Evolutionary conservation across 2,113 vertebrate species (phyloP), one percentile per base, ranked within the genome.

Genomic region (Micromys minutus): DNA sequence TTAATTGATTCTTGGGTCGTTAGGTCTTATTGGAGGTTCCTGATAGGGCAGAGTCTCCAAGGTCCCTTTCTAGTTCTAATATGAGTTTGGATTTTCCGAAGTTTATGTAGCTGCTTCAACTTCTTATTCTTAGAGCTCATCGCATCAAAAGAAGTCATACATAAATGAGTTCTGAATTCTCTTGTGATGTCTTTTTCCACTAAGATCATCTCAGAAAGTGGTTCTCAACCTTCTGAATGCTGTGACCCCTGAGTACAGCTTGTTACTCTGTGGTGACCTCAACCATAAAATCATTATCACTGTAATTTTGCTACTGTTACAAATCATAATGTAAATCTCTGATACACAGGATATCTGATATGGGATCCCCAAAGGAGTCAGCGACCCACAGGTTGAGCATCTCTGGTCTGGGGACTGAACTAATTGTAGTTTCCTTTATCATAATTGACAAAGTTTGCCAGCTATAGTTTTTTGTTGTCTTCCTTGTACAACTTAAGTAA

Each of bases 371-470:
- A 22, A 4, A 71, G 8, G 69, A 19, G 19, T n/a, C n/a, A n/a
- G 11, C 19, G 3, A 39, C n/a, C n/a, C 69, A 72, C 34, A 72
- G 69, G 8, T 11, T 72, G 69, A 72, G 69, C 2, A 72, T 8
- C 36, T 22, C 36, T 22, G 19, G 19, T 39, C n/a, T 21, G 39
- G 69, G 69, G 36, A 16, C 15, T 71, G 15, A 71, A n/a, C 67
- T 93, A 89, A 93, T 31, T 59, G 19, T 57, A 84, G 34, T 89
- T 94, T 92, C 67, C 74, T 42, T 95, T 91, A 89, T 34, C 52
- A 81, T 59, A 81, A 90, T 50, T 94, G 69, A 75, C 84, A 87
- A 91, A 75, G 83, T 84, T 67, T 76, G 17, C 74, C 39, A 61
- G 22, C 21, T 67, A 59, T 42, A 74, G 22, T 26, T 57, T 19